A percentile compares a stretch with the other conserved stretches of the same genome.
Evolutionary conservation across 2,797 vertebrate species (phyloP).

Genomic region (Gouania willdenowi): DNA sequence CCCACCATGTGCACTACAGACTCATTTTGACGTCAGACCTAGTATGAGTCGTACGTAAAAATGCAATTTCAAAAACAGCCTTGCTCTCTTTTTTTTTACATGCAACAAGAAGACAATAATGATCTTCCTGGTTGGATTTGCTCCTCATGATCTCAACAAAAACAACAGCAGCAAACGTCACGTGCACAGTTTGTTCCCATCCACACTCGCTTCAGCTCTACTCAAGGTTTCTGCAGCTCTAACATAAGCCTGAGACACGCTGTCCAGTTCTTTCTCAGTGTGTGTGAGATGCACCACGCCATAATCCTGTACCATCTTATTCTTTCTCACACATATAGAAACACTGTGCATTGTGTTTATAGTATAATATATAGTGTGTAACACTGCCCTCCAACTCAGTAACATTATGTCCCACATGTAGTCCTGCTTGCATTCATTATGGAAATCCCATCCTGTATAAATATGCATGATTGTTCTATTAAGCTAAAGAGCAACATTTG

Average conservation of each 20-base stretch:
- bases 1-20: no score
- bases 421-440: constrained; percentile 4
- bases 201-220: neutral
- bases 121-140: no score
- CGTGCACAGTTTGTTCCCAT: neutral
- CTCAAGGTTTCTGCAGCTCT: constrained; percentile 3
- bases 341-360: neutral
- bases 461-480: neutral
- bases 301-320: constrained; percentile 3
- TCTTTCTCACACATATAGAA: constrained; percentile 6
- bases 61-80: no score
- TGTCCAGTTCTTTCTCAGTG: constrained; percentile 1
- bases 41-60: no score
- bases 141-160: neutral
- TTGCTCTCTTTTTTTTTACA: no score
- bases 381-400: constrained; percentile 11
- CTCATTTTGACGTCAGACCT: no score
- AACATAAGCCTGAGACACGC: constrained; percentile 11
- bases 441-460: neutral
- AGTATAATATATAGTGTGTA: no score
- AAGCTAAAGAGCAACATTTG: neutral
- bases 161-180: neutral
- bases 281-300: constrained; percentile 1
- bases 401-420: constrained; percentile 21
- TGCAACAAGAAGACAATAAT: no score